These are phyloP conservation scores for Pheosia tremula DNA, from an alignment of 2,888 invertebrate genomes.

Conservation along the genomic window DNA sequence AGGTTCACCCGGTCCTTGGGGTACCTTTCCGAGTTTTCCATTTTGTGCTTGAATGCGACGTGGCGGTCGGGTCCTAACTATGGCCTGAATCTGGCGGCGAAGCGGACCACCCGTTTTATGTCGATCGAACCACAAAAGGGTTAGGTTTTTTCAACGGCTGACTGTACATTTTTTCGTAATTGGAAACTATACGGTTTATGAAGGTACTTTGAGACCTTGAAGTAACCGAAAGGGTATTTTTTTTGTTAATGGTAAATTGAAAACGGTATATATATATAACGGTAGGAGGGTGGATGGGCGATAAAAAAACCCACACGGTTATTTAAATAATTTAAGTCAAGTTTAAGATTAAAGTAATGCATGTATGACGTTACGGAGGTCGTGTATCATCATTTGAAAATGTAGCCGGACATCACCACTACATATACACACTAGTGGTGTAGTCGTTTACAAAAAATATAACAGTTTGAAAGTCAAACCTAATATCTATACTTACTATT, in stretches of 20 bases:
- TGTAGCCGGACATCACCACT: too few species aligned
- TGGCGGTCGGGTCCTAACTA: slow-evolving; percentile 55
- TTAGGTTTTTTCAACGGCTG: slow-evolving; percentile 41
- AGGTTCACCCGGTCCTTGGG: slow-evolving; percentile 72
- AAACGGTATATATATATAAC: too few species aligned
- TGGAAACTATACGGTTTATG: slow-evolving; percentile 45
- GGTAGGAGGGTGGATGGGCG: slow-evolving; percentile 1
- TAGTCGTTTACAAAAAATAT: too few species aligned
- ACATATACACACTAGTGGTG: too few species aligned
- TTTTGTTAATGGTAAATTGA: slow-evolving; percentile 21
- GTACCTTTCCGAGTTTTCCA: slow-evolving; percentile 77
- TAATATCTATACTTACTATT: too few species aligned
- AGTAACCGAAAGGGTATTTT: slow-evolving; percentile 25
- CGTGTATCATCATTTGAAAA: too few species aligned
- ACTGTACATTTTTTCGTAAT: slow-evolving; percentile 49
- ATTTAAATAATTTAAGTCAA: too few species aligned
- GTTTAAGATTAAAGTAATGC: too few species aligned
- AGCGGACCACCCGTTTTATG: slow-evolving; percentile 67
- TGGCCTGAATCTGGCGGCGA: slow-evolving; percentile 63
- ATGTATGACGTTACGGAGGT: too few species aligned
- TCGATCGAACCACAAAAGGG: slow-evolving; percentile 59
- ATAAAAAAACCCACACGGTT: not conserved
- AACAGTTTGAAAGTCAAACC: too few species aligned
- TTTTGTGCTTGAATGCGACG: slow-evolving; percentile 77
- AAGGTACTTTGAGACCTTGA: slow-evolving; percentile 31